phyloP scores from a whole-genome alignment of 2,888 invertebrate genomes.

The Platerodrilus igneus region DNA sequence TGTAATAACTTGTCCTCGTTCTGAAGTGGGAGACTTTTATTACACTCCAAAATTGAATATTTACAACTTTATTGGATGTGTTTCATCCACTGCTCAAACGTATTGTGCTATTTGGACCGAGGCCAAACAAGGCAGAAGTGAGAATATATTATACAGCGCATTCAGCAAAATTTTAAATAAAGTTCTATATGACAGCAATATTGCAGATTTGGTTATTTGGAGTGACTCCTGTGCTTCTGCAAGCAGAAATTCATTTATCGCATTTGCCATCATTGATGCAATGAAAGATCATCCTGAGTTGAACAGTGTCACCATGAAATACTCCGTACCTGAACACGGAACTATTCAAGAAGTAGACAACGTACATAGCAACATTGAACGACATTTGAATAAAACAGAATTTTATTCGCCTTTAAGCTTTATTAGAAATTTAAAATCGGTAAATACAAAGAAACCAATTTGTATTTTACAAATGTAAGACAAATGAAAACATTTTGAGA shows the following conservation, averaged over 20 bases:
- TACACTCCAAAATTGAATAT: slow-evolving; percentile 21
- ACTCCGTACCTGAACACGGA: slow-evolving; percentile 29
- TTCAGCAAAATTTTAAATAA: slow-evolving; percentile 22
- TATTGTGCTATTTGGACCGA: slow-evolving; percentile 27
- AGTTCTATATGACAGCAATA: slow-evolving; percentile 19
- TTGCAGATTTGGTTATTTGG: slow-evolving; percentile 28
- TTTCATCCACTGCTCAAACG: slow-evolving; percentile 19
- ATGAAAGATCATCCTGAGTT: slow-evolving; percentile 22
- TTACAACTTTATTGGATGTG: slow-evolving; percentile 24
- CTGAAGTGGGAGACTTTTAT: slow-evolving; percentile 17
- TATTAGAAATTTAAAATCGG: slow-evolving; percentile 16
- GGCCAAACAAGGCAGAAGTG: slow-evolving; percentile 19
- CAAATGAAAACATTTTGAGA: too few relatives aligned
- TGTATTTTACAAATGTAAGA: slow-evolving; percentile 19
- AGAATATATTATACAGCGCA: slow-evolving; percentile 23
- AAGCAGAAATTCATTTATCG: slow-evolving; percentile 24
- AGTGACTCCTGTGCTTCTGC: slow-evolving; percentile 27
- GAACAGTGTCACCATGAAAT: slow-evolving; percentile 15
- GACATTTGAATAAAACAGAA: slow-evolving; percentile 18
- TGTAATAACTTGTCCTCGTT: slow-evolving; percentile 25
- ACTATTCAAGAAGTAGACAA: slow-evolving; percentile 30
- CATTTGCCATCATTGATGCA: slow-evolving; percentile 24
- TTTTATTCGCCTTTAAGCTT: slow-evolving; percentile 23
- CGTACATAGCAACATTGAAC: slow-evolving; percentile 29
- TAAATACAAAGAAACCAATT: slow-evolving; percentile 20